Conservation (phyloP, 1,140 invertebrate species). For the Lanistes nyassanus region DNA sequence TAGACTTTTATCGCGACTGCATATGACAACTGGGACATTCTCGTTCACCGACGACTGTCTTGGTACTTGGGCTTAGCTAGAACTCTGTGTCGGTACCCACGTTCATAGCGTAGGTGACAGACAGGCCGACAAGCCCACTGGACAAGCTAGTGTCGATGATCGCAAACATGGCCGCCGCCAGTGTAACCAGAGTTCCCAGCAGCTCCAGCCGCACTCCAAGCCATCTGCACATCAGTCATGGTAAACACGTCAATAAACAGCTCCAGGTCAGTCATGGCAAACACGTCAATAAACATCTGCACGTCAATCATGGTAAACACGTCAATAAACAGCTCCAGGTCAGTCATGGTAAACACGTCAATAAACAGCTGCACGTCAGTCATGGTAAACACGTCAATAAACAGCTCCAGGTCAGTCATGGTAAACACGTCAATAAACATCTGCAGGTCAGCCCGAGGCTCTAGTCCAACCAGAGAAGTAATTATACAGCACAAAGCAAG, state of each 20-base stretch:
- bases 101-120: slow-evolving; percentile 68
- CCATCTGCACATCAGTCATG: slow-evolving; percentile 74
- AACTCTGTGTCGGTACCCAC: slow-evolving; percentile 48
- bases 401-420: not conserved
- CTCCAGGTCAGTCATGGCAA: not conserved
- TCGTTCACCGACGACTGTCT: too few relatives aligned
- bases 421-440: slow-evolving; percentile 68
- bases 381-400: not conserved
- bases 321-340: not conserved
- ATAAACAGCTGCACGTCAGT: slow-evolving; percentile 72
- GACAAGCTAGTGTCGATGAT: slow-evolving; percentile 49
- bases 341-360: not conserved
- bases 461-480: not conserved
- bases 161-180: slow-evolving; percentile 69
- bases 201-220: slow-evolving; percentile 89
- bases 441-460: slow-evolving; percentile 61
- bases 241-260: not conserved
- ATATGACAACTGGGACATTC: not conserved
- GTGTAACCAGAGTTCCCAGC: slow-evolving; percentile 69
- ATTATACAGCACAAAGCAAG: not conserved
- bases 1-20: not conserved
- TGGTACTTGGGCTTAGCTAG: not conserved
- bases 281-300: slow-evolving; percentile 72
- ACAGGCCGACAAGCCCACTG: slow-evolving; percentile 67
- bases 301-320: not conserved